These are phyloP conservation scores for Epinephelus fuscoguttatus DNA, from an alignment of 2,113 vertebrate genomes.

Conservation along the genomic window DNA sequence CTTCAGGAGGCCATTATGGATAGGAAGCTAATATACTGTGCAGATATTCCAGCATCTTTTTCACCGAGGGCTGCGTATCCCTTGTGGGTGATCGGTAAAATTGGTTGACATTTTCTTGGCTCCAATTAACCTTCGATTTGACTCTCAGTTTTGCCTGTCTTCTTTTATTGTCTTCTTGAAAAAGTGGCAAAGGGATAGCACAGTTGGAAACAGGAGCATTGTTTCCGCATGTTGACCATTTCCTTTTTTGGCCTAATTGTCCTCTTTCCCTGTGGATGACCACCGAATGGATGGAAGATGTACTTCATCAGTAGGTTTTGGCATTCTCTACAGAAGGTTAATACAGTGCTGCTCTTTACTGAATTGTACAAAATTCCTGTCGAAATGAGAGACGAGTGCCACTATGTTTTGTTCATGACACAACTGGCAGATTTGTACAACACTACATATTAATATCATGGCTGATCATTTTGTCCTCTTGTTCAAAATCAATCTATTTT, in stretches of 20 bases:
- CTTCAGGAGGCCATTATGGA: slow-evolving; percentile 82
- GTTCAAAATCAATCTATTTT: slow-evolving; percentile 15
- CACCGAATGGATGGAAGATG: slow-evolving; percentile 52
- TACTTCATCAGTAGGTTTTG: slow-evolving; percentile 59
- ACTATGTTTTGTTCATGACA: slow-evolving; percentile 44
- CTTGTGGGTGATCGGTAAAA: slow-evolving; percentile 83
- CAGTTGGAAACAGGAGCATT: slow-evolving; percentile 53
- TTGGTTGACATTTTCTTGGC: slow-evolving; percentile 84
- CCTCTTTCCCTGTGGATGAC: slow-evolving; percentile 70
- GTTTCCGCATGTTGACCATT: slow-evolving; percentile 72
- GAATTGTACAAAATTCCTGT: slow-evolving; percentile 45
- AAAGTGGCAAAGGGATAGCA: slow-evolving; percentile 54
- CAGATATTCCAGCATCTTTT: slow-evolving; percentile 73
- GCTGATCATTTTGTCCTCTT: not conserved
- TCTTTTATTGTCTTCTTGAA: slow-evolving; percentile 79
- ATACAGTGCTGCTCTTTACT: slow-evolving; percentile 48
- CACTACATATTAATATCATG: not conserved
- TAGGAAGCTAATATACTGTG: slow-evolving; percentile 72
- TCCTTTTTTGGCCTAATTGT: slow-evolving; percentile 68
- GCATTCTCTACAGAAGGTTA: slow-evolving; percentile 67
- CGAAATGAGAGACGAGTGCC: slow-evolving; percentile 51
- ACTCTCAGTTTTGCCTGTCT: slow-evolving; percentile 83
- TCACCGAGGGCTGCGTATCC: slow-evolving; percentile 77
- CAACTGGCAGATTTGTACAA: slow-evolving; percentile 8
- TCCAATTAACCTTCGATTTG: slow-evolving; percentile 87